These are phyloP conservation scores for Eciton burchellii DNA, from an alignment of 1,140 invertebrate species.

Conservation along the genomic window DNA sequence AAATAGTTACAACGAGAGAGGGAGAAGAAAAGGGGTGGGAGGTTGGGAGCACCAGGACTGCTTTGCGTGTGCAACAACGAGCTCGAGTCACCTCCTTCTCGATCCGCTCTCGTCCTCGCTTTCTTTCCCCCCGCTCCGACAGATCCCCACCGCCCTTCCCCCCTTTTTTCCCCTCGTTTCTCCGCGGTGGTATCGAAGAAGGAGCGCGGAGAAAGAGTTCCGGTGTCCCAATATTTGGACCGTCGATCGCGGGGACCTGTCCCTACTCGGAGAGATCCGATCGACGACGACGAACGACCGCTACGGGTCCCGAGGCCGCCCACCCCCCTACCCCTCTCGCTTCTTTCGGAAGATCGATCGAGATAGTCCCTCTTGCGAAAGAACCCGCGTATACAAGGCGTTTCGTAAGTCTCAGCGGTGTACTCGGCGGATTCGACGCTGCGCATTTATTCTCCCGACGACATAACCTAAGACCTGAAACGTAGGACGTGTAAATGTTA, in stretches of 20 bases:
- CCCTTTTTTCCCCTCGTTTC: not conserved
- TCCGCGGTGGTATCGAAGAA: slow-evolving; percentile 41
- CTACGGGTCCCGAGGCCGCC: slow-evolving; percentile 13
- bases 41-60: slow-evolving; percentile 19
- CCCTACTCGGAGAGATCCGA: slow-evolving; percentile 69
- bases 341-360: slow-evolving; percentile 67
- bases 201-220: slow-evolving; percentile 60
- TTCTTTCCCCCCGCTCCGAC: slow-evolving; percentile 1
- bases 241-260: slow-evolving; percentile 72
- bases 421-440: not conserved
- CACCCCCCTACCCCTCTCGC: slow-evolving; percentile 14
- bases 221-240: slow-evolving; percentile 83
- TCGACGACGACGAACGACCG: slow-evolving; percentile 57
- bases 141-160: too few relatives aligned
- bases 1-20: not conserved
- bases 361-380: slow-evolving; percentile 63
- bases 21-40: too few relatives aligned
- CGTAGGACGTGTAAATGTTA: not conserved
- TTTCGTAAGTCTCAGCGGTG: slow-evolving; percentile 33
- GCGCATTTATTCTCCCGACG: not conserved
- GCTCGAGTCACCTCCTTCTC: slow-evolving; percentile 25
- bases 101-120: slow-evolving; percentile 26
- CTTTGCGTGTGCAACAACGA: slow-evolving; percentile 39
- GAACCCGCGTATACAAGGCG: slow-evolving; percentile 42
- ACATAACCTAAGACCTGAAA: not conserved